Base-by-base conservation (phyloP, 30 jellyfish, hydroid and myxozoan genomes). In the Phacellophora camtschatica region DNA sequence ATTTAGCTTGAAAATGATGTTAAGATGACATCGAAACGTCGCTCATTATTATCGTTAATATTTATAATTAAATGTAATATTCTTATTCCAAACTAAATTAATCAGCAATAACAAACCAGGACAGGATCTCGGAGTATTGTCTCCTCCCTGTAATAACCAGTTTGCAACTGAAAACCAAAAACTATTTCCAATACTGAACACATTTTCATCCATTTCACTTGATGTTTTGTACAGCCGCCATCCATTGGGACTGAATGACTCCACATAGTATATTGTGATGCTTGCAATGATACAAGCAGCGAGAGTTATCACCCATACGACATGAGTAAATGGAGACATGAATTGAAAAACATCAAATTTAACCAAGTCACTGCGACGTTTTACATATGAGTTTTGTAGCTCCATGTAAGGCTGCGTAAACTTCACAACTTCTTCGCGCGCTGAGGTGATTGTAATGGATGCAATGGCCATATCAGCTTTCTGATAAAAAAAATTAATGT, bases 351-450 rank as follows among this genome's bases (percentile, higher is more conserved):
- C 51, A 29, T 74, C 87, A 2, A 56, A 30, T 27, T 53, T 31
- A 19, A 20, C 28, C 7, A 13, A 6, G 5, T 43, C 32, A 3
- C 67, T 23, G 45, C 67, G 77, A 9, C 32, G 65, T 50, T 68
- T 37, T 8, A 74, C 87, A 45, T 74, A 74, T 22, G 77, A 56
- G 46, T 34, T 54, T 32, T 74, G 77, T 49, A 55, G 28, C 67
- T 56, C 77, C 87, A 74, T 74, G 65, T 55, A 74, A 0, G 87
- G 87, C 87, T 74, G 54, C 23, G 87, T 74, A 53, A 74, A 74
- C 24, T 53, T 46, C 2, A 74, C 63, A 8, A 74, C 87, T 36
- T 74, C 87, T 45, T 74, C 77, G 42, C 87, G 50, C 15, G 18
- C 11, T 16, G 87, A 74, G 30, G 87, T 53, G 0, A 74, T 61